These are phyloP conservation scores for Sapayoa aenigma DNA, from an alignment of 2,113 vertebrate species.

Conservation along the genomic window DNA sequence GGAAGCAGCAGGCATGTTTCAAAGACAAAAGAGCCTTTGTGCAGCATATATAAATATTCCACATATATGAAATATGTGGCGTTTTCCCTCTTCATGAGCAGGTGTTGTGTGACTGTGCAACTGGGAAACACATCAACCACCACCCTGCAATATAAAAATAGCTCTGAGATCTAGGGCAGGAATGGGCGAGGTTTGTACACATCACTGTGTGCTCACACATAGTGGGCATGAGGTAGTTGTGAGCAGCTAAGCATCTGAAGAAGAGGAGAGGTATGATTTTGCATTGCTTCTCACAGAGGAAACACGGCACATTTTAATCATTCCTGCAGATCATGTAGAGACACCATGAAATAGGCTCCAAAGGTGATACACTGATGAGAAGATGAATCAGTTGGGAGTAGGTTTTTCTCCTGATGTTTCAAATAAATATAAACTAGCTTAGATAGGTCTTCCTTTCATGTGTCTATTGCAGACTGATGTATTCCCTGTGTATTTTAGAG, in stretches of 20 bases:
- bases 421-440: not conserved
- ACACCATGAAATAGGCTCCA: not conserved
- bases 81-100: not conserved
- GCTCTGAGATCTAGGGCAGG: not conserved
- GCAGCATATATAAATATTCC: not conserved
- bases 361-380: not conserved
- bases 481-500: not conserved
- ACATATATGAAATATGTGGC: accelerated
- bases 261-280: not conserved
- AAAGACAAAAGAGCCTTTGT: not conserved
- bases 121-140: not conserved
- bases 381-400: not conserved
- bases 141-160: not conserved
- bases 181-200: not conserved
- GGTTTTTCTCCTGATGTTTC: not conserved
- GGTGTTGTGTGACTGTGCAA: not conserved
- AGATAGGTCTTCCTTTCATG: not conserved
- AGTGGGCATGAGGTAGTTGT: not conserved
- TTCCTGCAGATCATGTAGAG: not conserved
- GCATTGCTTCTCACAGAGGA: not conserved
- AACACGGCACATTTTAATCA: not conserved
- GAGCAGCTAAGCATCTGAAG: not conserved
- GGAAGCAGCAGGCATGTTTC: not conserved
- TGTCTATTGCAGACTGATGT: not conserved
- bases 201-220: not conserved